phyloP scores from a whole-genome alignment of 1,140 invertebrate genomes.

The Ectropis grisescens region DNA sequence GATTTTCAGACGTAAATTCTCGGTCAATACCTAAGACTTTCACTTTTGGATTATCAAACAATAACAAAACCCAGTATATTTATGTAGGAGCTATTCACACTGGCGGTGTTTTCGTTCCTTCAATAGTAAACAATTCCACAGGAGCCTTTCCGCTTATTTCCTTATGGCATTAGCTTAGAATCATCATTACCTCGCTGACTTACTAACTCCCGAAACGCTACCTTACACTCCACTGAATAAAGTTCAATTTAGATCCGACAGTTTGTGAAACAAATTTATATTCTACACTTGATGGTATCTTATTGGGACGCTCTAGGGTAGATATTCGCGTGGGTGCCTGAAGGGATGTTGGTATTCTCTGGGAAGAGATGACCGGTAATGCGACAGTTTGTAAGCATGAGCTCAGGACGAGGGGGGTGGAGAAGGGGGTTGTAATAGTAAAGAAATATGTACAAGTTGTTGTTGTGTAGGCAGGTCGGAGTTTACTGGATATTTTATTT shows the following conservation, averaged over 20 bases:
- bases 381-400: conserved; percentile 68
- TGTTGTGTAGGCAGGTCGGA: conserved; percentile 12
- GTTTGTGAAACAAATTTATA: conserved; percentile 7
- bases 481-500: too few relatives aligned
- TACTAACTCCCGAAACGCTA: conserved; percentile 13
- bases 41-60: too few relatives aligned
- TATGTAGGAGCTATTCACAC: too few relatives aligned
- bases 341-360: background rate
- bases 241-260: conserved; percentile 12
- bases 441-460: conserved; percentile 50
- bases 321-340: background rate
- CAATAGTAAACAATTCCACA: conserved; percentile 33
- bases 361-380: conserved; percentile 51
- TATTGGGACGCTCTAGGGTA: too few relatives aligned
- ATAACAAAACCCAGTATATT: too few relatives aligned
- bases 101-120: background rate
- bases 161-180: conserved; percentile 57
- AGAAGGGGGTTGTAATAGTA: conserved; percentile 23
- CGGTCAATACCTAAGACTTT: too few relatives aligned
- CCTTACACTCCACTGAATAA: conserved; percentile 22
- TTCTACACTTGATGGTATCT: too few relatives aligned
- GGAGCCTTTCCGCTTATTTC: conserved; percentile 33
- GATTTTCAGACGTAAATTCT: too few relatives aligned
- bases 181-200: conserved; percentile 35
- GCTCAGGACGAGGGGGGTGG: conserved; percentile 28